Evolutionary conservation across 2,113 vertebrate species (phyloP).

Genomic region (Ceuthmochares aereus): DNA sequence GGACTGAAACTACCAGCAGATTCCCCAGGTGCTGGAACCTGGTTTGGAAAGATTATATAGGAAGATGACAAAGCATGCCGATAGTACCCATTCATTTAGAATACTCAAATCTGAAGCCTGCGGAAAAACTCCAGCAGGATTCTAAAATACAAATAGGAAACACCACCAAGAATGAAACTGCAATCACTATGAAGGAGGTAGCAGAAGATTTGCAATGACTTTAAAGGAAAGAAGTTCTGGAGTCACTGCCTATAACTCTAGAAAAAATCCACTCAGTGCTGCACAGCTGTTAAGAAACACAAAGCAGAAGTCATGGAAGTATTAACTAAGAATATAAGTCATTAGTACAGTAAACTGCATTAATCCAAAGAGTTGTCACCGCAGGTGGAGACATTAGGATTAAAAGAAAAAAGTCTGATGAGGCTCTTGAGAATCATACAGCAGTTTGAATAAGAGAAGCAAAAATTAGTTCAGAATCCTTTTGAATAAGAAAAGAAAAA

Average conservation of each 20-base stretch:
- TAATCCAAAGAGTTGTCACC: not conserved
- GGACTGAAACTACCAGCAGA: not conserved
- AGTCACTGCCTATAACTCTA: not conserved
- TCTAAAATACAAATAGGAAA: not conserved
- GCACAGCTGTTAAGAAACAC: not conserved
- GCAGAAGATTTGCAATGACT: not conserved
- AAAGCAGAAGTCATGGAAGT: not conserved
- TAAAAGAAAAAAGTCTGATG: not conserved
- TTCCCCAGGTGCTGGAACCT: not conserved
- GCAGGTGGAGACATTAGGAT: not conserved
- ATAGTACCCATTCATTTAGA: not conserved
- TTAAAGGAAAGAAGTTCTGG: not conserved
- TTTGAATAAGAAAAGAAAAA: not conserved
- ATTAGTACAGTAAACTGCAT: not conserved
- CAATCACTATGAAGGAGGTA: not conserved
- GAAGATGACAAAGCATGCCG: not conserved
- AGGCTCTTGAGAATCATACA: not conserved
- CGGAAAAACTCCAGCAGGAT: not conserved
- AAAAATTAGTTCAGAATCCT: not conserved
- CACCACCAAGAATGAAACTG: not conserved
- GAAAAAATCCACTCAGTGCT: not conserved
- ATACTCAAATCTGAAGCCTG: not conserved
- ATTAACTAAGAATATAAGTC: not conserved
- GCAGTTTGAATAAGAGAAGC: not conserved
- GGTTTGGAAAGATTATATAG: not conserved